Evolutionary conservation across 2,797 vertebrate genomes (phyloP), one percentile per base, ranked within the genome.

Genomic region (Peromyscus attwateri): DNA sequence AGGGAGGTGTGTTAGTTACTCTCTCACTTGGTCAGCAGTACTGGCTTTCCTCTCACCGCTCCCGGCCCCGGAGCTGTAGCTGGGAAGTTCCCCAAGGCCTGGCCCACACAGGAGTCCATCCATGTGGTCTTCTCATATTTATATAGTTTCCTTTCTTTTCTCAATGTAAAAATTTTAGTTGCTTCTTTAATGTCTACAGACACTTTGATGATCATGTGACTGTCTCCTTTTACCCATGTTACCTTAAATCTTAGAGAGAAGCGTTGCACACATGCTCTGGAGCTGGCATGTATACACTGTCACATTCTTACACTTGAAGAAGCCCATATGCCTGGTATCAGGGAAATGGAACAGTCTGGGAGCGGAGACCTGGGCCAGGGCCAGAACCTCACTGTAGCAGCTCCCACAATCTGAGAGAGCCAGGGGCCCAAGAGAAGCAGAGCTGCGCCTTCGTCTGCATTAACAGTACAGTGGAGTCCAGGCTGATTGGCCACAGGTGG

Each of bases 381-480:
- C 14, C 1, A 7, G 68, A 60, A 40, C 73, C 71, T 46, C 37
- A 0, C 46, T 80, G 62, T 21, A 52, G 14, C n/a, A 14, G 14
- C 34, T 66, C n/a, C 4, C 14, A 16, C 4, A 27, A 11, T 64
- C 23, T 5, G 10, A 49, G 89, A 68, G 60, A 70, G 27, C 25
- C 62, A 23, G 89, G 23, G 14, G 27, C 52, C 76, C 17, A 1
- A 21, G 37, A 68, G 16, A 76, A 29, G 52, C 77, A 13, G 10
- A 23, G 16, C 40, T 2, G 10, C 11, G 16, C 91, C 79, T 85
- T 73, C 0, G 2, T 34, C 3, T 0, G 3, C 10, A 16, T 21
- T 16, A 2, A 27, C 43, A 37, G 62, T 62, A 13, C 75, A 49
- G 76, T 7, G 62, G 8, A 7, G 11, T 4, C 27, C 70, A 11